These are phyloP conservation scores for Leiothrix lutea DNA, from an alignment of 2,113 vertebrate genomes.

Conservation along the genomic window DNA sequence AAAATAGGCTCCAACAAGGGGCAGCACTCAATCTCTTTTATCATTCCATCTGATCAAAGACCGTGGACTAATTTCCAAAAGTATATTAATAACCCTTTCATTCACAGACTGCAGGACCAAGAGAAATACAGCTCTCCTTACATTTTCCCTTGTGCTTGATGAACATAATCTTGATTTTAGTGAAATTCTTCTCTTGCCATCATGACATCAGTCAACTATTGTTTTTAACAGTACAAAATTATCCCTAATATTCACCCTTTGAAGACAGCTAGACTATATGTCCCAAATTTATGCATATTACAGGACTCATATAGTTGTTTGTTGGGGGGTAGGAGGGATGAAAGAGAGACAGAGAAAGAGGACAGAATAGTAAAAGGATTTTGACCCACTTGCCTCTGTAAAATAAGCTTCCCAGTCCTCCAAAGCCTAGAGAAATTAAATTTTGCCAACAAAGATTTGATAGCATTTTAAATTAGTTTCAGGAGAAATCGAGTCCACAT, in stretches of 20 bases:
- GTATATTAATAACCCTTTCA: background rate
- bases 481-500: background rate
- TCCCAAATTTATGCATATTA: background rate
- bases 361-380: background rate
- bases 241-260: background rate
- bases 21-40: background rate
- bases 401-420: background rate
- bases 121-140: background rate
- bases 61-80: background rate
- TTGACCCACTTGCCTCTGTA: background rate
- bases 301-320: background rate
- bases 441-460: background rate
- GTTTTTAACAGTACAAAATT: background rate
- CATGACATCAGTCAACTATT: background rate
- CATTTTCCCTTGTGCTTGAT: background rate
- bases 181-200: background rate
- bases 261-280: background rate
- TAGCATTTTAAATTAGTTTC: background rate
- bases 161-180: background rate
- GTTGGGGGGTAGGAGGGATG: background rate
- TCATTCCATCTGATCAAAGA: background rate
- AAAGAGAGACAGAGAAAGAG: background rate
- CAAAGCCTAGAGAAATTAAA: background rate
- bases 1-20: background rate
- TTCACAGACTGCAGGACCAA: background rate